Evolutionary conservation across 2,797 vertebrate species (phyloP).

Genomic region (Platalea minor): DNA sequence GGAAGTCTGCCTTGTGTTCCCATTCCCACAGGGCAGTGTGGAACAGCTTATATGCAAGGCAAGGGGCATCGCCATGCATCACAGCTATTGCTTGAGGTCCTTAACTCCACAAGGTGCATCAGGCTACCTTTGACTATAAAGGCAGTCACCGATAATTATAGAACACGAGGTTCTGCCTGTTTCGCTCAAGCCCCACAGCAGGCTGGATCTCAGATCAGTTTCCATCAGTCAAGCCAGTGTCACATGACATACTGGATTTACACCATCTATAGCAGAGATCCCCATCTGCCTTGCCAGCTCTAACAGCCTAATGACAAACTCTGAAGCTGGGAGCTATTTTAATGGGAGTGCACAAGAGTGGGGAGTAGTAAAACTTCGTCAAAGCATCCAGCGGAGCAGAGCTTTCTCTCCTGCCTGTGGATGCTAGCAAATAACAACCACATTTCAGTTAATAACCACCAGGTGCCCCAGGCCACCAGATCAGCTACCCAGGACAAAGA

Average conservation of each 20-base stretch:
- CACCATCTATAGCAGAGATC: background rate
- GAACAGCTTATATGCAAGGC: background rate
- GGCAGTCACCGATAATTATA: background rate
- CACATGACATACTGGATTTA: background rate
- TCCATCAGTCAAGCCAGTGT: background rate
- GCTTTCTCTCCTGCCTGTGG: background rate
- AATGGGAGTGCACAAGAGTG: background rate
- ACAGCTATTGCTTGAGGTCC: background rate
- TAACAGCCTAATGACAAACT: background rate
- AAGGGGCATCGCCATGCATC: background rate
- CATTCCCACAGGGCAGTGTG: accelerated
- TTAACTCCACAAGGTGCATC: background rate
- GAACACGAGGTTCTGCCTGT: background rate
- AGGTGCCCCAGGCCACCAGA: background rate
- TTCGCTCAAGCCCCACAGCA: background rate
- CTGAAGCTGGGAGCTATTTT: background rate
- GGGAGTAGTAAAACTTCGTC: background rate
- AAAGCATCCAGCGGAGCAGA: background rate
- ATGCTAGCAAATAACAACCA: background rate
- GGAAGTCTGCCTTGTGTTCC: background rate
- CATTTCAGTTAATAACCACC: background rate
- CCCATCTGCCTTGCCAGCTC: background rate
- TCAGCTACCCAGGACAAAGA: background rate
- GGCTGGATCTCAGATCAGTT: background rate
- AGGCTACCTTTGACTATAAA: background rate